Evolutionary conservation across 2,888 invertebrate species (phyloP), one percentile per base, ranked within the genome.

Genomic region (Ichneumon xanthorius): DNA sequence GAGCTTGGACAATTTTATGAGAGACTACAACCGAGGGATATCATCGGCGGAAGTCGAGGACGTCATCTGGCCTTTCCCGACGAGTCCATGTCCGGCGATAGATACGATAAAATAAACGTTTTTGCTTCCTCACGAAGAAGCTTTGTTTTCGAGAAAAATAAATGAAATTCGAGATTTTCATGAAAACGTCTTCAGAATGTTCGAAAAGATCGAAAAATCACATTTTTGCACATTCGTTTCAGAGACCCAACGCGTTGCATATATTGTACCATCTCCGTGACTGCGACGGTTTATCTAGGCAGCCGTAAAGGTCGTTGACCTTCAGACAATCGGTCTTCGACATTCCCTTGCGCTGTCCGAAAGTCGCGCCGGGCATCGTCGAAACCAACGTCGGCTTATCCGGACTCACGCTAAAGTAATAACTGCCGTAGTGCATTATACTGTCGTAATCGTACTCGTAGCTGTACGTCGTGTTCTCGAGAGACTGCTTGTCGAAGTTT

Each of bases 371-470:
- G 6, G 94, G 94, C 89, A 95, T 94, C 89, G 95, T 95, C 0
- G 96, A 94, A 1, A 96, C 95, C 80, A 96, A 95, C 0, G 96
- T 96, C 2, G 96, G 96, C 89, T 95, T 95, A 33, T 95, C 95
- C 91, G 95, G 95, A 80, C 94, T 94, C 90, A 95, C 95, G 88
- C 96, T 96, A 91, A 96, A 96, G 92, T 96, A 96, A 89, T 94
- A 94, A 87, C 94, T 94, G 2, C 96, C 96, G 88, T 97, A 97
- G 92, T 97, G 97, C 97, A 97, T 97, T 48, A 97, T 96, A 14
- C 96, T 96, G 87, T 96, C 96, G 91, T 96, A 97, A 92, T 97
- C 97, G 90, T 97, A 97, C 80, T 96, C 96, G 92, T 96, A 96
- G 71, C 95, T 94, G 90, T 96, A 96, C 6, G 96, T 96, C 6